phyloP scores from a whole-genome alignment of 2,113 vertebrate species.

The Paedocypris sp. region DNA sequence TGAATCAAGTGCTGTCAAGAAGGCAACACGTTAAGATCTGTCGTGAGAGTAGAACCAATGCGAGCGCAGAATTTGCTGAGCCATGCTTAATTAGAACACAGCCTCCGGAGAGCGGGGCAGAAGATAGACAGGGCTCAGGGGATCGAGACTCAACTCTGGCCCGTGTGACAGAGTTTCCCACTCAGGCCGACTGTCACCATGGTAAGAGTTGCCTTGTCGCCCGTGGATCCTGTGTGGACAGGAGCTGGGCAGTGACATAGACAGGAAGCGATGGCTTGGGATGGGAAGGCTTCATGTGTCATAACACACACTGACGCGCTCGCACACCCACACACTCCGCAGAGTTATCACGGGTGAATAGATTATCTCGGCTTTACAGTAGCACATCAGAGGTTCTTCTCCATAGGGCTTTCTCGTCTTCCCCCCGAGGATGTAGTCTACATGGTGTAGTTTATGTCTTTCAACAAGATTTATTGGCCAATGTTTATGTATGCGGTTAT shows the following conservation, averaged over 20 bases:
- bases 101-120: slow-evolving; percentile 14
- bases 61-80: slow-evolving; percentile 8
- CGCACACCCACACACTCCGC: background rate
- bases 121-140: slow-evolving; percentile 22
- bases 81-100: slow-evolving; percentile 30
- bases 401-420: slow-evolving; percentile 1
- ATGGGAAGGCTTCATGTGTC: slow-evolving; percentile 17
- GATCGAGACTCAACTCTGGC: slow-evolving; percentile 14
- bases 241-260: slow-evolving; percentile 28
- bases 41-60: background rate
- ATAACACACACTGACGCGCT: slow-evolving; percentile 13
- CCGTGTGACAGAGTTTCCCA: slow-evolving; percentile 24
- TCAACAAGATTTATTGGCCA: background rate
- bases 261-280: slow-evolving; percentile 27
- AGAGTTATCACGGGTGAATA: slow-evolving; percentile 4
- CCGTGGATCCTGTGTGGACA: slow-evolving; percentile 2
- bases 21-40: background rate
- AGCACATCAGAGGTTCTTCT: slow-evolving; percentile 14
- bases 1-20: background rate
- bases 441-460: slow-evolving; percentile 3
- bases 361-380: slow-evolving; percentile 1
- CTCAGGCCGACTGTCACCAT: slow-evolving; percentile 17
- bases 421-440: background rate
- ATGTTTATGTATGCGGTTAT: slow-evolving; percentile 5
- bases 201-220: slow-evolving; percentile 5